Evolutionary conservation across 2,888 invertebrate species (phyloP), one percentile per base, ranked within the genome.

Genomic region (Orthosia gracilis): DNA sequence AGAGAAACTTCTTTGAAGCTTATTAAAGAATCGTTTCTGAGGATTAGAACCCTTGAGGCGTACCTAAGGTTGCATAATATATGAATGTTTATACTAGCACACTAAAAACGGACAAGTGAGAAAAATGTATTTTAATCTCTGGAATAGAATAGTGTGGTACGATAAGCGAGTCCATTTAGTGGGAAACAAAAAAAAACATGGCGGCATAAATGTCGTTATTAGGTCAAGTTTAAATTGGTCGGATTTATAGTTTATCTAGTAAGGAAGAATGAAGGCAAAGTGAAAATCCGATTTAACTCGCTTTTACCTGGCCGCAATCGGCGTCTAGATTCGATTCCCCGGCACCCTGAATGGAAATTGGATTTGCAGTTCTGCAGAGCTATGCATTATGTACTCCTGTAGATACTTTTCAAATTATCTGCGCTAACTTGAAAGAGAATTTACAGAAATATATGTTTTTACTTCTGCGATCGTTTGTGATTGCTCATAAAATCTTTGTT

Each of bases 291-390:
- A 94, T 95, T 94, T 91, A 92, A 92, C 89, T 91, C 90, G 88
- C 88, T 91, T 92, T 91, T 92, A 93, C 92, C 94, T 92, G 89
- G 91, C 94, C 94, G 93, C 94, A 95, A 95, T 95, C 93, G 94
- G 82, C 91, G 91, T 89, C 91, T 91, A 90, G 92, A 94, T 94
- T 94, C 94, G 93, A 94, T 94, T 94, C 92, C 88, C 88, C 84
- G 87, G 89, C 89, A 89, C 91, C 92, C 90, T 91, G 91, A 93
- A 94, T 94, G 92, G 93, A 92, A 94, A 95, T 94, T 93, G 93
- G 91, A 94, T 95, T 95, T 94, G 89, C 92, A 93, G 92, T 92
- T 93, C 91, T 92, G 92, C 92, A 88, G 89, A 91, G 92, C 91
- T 92, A 91, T 93, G 94, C 93, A 93, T 93, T 94, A 92, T 91